These are phyloP conservation scores for Patella ulyssiponensis DNA, from an alignment of 2,888 invertebrate genomes.

Conservation along the genomic window DNA sequence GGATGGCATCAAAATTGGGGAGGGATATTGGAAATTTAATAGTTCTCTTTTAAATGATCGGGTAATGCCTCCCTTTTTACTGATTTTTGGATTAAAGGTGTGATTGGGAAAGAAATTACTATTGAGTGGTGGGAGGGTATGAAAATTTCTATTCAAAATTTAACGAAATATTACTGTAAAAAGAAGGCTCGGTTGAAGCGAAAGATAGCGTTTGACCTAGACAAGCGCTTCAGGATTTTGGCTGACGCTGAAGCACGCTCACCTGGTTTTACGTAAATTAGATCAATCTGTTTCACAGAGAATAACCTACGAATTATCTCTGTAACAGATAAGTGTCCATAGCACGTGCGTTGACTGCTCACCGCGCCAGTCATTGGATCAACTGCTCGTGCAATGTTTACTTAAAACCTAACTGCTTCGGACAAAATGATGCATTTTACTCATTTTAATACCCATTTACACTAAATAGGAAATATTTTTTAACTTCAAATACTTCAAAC, in stretches of 20 bases:
- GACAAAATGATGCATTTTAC: too few relatives aligned
- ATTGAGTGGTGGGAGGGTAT: not conserved
- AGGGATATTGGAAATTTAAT: not conserved
- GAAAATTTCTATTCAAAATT: not conserved
- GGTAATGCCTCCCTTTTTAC: constrained; percentile 5
- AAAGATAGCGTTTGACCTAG: not conserved
- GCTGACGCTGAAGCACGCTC: not conserved
- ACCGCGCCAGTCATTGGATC: too few relatives aligned
- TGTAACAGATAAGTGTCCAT: too few relatives aligned
- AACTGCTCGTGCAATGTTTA: too few relatives aligned
- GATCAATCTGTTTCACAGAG: too few relatives aligned
- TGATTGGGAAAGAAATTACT: not conserved
- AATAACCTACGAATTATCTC: too few relatives aligned
- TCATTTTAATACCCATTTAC: too few relatives aligned
- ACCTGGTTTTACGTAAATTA: too few relatives aligned
- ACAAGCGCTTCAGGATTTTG: not conserved
- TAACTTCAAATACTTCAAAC: too few relatives aligned
- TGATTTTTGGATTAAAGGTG: not conserved
- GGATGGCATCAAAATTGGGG: not conserved
- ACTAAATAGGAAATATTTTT: too few relatives aligned
- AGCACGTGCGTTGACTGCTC: too few relatives aligned
- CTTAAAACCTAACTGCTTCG: too few relatives aligned
- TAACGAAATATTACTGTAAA: not conserved
- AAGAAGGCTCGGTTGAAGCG: constrained; percentile 1
- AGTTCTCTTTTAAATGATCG: not conserved